Base-by-base conservation (phyloP, 2,888 invertebrate species). In the Furcula furcula region DNA sequence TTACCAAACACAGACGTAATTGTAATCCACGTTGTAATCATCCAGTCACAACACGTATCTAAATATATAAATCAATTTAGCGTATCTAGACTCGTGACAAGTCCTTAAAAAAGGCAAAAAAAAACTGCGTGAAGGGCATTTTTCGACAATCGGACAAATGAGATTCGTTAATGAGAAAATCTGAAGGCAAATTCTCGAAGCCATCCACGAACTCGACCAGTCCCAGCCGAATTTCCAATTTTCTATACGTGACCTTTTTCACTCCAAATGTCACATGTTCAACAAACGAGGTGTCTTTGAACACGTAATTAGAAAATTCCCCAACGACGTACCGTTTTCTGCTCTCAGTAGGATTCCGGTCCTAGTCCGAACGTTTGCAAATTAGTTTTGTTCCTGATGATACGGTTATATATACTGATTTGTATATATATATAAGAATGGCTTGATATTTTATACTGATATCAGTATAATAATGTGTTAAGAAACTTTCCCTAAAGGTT, bases 231-330 rank as follows among this genome's bases (percentile, higher is more conserved):
- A 62, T 76, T 78, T 76, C 83, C 82, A 85, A 87, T 85, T 82
- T 82, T 76, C 76, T 75, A 75, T 73, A 83, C 78, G 86, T 85
- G 85, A 88, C 87, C 88, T 83, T 85, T 87, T 82, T 79, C 80
- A 77, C 66, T 55, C 72, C 69, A 68, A 65, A 70, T 73, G 84
- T 87, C 85, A 84, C 87, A 85, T 82, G 78, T 72, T 81, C 81
- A 67, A 77, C 80, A 77, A 82, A 82, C 84, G 86, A 88, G 84
- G 80, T 84, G 84, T 87, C 86, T 87, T 87, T 86, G 85, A 83
- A 82, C 82, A 81, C 82, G 86, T 87, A 87, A 88, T 88, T 88
- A 87, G 86, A 85, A 87, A 88, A 87, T 87, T 86, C 86, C 83
- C 77, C 65, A 86, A 82, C 78, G 81, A 74, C 80, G 65, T 70